Percentiles rank a stretch among this genome's conserved stretches.
These are phyloP conservation scores for Tinea trinotella DNA, from an alignment of 2,888 invertebrate genomes.

Conservation along the genomic window DNA sequence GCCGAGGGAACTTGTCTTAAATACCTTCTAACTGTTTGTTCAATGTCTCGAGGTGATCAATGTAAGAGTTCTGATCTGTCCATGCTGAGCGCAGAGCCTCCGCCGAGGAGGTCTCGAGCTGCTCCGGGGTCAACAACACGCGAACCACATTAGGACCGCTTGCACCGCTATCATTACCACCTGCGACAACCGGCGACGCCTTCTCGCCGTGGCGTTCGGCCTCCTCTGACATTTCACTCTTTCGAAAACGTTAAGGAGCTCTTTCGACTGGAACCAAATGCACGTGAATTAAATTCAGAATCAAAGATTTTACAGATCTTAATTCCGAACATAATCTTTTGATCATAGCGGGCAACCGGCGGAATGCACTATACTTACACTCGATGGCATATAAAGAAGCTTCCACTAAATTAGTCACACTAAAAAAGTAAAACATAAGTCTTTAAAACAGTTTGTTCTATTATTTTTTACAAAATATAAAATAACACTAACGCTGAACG, in stretches of 20 bases:
- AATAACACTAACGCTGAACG: constrained; percentile 40
- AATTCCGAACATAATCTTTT: background rate
- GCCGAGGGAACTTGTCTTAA: constrained; percentile 65
- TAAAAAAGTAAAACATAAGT: background rate
- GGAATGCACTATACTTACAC: background rate
- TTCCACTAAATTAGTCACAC: constrained; percentile 2
- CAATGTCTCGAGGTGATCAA: constrained; percentile 82
- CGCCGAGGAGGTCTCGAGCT: constrained; percentile 75
- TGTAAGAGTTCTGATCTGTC: constrained; percentile 83
- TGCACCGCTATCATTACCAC: constrained; percentile 64
- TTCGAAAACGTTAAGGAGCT: constrained; percentile 51
- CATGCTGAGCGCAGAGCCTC: constrained; percentile 79
- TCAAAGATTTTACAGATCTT: constrained; percentile 23
- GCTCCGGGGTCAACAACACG: constrained; percentile 75
- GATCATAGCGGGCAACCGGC: background rate
- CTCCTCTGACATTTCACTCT: constrained; percentile 70
- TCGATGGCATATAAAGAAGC: background rate
- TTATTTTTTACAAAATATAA: background rate
- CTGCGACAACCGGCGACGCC: constrained; percentile 47
- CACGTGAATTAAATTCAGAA: constrained; percentile 34
- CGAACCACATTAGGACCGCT: constrained; percentile 57
- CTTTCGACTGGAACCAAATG: constrained; percentile 49
- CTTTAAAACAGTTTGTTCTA: background rate
- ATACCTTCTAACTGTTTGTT: constrained; percentile 85
- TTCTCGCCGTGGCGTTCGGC: constrained; percentile 61